Percentiles rank a stretch among this genome's conserved stretches.
Evolutionary conservation across 2,888 invertebrate genomes (phyloP).

Genomic region (Leptopilina syphax): DNA sequence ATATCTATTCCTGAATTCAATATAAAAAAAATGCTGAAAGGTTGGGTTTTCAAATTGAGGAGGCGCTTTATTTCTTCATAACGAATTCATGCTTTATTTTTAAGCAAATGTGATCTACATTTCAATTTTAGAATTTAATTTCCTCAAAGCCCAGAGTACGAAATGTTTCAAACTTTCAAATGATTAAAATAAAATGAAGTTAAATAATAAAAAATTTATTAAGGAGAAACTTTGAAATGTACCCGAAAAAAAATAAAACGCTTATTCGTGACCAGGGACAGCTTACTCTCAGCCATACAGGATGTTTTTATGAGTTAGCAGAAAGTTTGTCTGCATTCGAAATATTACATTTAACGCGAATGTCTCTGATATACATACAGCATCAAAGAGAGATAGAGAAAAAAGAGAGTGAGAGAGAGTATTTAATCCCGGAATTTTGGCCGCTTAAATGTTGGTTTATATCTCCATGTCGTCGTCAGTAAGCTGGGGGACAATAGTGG

Average conservation of each 20-base stretch:
- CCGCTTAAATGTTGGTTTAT: slow-evolving; percentile 60
- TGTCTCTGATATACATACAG: neutral
- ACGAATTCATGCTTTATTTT: no score
- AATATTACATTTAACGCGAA: slow-evolving; percentile 28
- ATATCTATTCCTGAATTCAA: no score
- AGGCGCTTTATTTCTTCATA: no score
- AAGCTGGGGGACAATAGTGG: slow-evolving; percentile 66
- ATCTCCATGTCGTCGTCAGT: slow-evolving; percentile 56
- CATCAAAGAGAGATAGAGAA: neutral
- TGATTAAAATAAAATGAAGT: neutral
- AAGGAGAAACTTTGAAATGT: neutral
- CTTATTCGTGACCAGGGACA: slow-evolving; percentile 21
- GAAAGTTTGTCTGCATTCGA: neutral
- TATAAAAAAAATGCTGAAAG: no score
- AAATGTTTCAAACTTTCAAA: no score
- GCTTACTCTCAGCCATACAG: neutral
- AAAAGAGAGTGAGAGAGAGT: slow-evolving; percentile 6
- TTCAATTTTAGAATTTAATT: no score
- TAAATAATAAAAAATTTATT: slow-evolving; percentile 9
- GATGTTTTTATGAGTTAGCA: slow-evolving; percentile 1
- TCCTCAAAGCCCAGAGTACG: no score
- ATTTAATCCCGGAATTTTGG: slow-evolving; percentile 62
- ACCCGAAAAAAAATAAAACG: neutral
- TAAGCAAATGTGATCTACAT: no score
- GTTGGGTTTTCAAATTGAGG: no score